Base-by-base conservation (phyloP, 2,888 invertebrate genomes). In the Erebia ligea region DNA sequence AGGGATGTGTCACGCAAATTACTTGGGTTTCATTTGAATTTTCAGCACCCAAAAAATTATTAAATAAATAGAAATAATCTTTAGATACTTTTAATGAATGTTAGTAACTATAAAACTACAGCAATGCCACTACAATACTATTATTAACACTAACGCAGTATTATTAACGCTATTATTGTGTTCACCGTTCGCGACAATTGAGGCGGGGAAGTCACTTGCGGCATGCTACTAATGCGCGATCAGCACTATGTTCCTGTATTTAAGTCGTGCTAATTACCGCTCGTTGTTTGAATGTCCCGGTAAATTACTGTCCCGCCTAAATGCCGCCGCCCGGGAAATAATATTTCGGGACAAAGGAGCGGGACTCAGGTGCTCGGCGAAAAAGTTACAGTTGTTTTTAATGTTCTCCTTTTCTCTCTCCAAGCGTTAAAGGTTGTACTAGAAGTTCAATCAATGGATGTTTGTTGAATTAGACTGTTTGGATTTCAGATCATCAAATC, bases 251-350 rank as follows among this genome's bases (percentile, higher is more conserved):
- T 57, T 57, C 56, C 56, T 57, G 56, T 57, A 57, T 45, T 42
- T 21, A 59, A 62, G 62, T 62, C 11, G 45, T 15, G 68, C 61
- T 71, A 71, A 62, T 62, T 62, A 62, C 62, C 62, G 62, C 62
- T 62, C 62, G 62, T 62, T 62, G 45, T 62, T 45, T 48, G 19
- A 62, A 62, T 62, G 62, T 62, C 45, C 62, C 62, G 62, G 45
- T 48, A 62, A 62, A 62, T 62, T 61, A 61, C 10, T 42, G 62
- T 62, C 62, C 40, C 59, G 59, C 10, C 61, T 48, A 48, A 62
- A 62, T 45, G 62, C 45, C 45, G 56, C 25, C 25, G 62, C 62
- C 48, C 45, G 48, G 45, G 45, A 8, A 62, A 48, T 45, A 62
- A 62, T 62, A 48, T 59, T 59, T 21, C 21, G 21, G 62, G 62